Percentiles rank a stretch among this genome's conserved stretches.
Evolutionary conservation across 2,888 invertebrate genomes (phyloP).

Genomic region (Noctua comes): DNA sequence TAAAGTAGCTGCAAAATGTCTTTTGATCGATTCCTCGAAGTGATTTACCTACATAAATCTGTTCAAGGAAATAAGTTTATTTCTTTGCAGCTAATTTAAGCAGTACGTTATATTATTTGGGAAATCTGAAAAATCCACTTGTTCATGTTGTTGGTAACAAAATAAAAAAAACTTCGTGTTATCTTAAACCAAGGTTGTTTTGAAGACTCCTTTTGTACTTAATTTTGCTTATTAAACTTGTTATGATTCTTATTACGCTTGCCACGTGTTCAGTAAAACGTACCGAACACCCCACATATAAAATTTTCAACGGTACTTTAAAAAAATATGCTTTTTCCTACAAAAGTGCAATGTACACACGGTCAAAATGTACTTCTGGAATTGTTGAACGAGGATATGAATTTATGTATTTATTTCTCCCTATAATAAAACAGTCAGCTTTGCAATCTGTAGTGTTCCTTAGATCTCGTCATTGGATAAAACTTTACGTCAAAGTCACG

Average conservation of each 20-base stretch:
- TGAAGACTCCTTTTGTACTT: slow-evolving; percentile 9
- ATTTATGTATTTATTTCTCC: slow-evolving; percentile 26
- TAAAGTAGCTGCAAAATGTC: neutral
- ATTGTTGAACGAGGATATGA: neutral
- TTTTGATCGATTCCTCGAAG: neutral
- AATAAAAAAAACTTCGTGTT: slow-evolving; percentile 22
- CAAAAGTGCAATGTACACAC: neutral
- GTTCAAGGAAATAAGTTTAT: neutral
- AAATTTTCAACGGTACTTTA: no score
- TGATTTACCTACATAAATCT: neutral
- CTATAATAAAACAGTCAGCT: slow-evolving; percentile 39
- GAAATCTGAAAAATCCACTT: slow-evolving; percentile 40
- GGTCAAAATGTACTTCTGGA: neutral
- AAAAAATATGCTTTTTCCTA: neutral
- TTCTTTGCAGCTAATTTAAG: slow-evolving; percentile 1
- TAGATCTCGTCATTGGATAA: slow-evolving; percentile 57
- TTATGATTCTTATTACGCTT: neutral
- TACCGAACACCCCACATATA: no score
- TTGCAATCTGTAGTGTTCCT: slow-evolving; percentile 26
- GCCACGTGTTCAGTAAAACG: no score
- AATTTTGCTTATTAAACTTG: neutral
- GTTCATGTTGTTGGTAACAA: slow-evolving; percentile 45
- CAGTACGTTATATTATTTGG: slow-evolving; percentile 40
- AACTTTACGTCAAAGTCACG: slow-evolving; percentile 57
- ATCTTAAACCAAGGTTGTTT: slow-evolving; percentile 31